Evolutionary conservation across 2,113 vertebrate genomes (phyloP), one percentile per base, ranked within the genome.

Genomic region (Ceyx melanurus): DNA sequence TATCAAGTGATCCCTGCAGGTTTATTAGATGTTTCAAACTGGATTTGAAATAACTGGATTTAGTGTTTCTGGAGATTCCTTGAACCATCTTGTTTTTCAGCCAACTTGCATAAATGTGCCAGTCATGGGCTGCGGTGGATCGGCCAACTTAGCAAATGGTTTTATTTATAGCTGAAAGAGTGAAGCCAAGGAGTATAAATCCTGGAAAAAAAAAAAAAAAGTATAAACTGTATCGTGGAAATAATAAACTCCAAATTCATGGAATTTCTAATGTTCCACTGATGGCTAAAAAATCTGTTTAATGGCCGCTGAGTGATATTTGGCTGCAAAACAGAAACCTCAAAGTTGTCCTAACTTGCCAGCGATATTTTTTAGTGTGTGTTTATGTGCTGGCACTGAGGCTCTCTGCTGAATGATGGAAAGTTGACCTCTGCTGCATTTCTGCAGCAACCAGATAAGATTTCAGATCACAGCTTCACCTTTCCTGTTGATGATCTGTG

Each of bases 221-320:
- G 90, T 95, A 96, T 96, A 94, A 95, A 95, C 95, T 86, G 86
- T 90, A 95, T 93, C 66, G 56, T 97, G 94, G 95, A 97, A 96
- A 96, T 96, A 96, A 97, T 96, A 96, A 96, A 96, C 95, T 94
- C 96, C 83, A 94, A 94, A 97, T 97, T 96, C 96, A 93, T 94
- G 90, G 96, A 96, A 97, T 94, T 95, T 97, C 95, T 96, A 96
- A 96, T 96, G 96, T 96, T 96, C 88, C 93, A 94, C 92, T 97
- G 95, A 97, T 96, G 95, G 91, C 92, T 95, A 91, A 96, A 96
- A 96, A 95, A 97, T 95, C 95, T 95, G 95, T 95, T 95, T 96
- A 95, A 97, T 90, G 91, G 91, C 76, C 50, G 86, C 90, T 93
- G 93, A 97, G 91, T 95, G 96, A 96, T 96, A 95, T 33, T 97